Percentiles rank a stretch among this genome's conserved stretches.
phyloP scores from a whole-genome alignment of 2,888 invertebrate species.

The Diogma glabrata region DNA sequence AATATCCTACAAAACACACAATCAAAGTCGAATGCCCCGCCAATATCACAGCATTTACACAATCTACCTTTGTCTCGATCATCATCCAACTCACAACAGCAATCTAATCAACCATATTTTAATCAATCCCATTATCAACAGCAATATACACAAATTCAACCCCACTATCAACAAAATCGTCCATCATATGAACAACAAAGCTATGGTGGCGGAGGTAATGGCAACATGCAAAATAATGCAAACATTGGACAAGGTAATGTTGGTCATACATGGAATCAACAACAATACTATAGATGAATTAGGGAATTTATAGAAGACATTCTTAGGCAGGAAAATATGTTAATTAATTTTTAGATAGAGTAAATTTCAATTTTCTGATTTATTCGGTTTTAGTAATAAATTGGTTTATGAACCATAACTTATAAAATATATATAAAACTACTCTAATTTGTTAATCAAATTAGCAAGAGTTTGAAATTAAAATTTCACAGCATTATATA shows the following conservation, averaged over 20 bases:
- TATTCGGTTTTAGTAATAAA: no score
- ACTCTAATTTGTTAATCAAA: no score
- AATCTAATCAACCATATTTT: background rate
- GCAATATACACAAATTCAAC: slow-evolving; percentile 24
- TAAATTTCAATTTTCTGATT: no score
- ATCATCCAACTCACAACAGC: background rate
- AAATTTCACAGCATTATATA: no score
- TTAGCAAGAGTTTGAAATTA: no score
- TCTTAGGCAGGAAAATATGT: slow-evolving; percentile 17
- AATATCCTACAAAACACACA: background rate
- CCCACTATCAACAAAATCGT: slow-evolving; percentile 11
- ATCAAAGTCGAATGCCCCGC: slow-evolving; percentile 40
- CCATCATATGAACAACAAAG: slow-evolving; percentile 12
- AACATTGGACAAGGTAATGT: background rate
- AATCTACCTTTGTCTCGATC: slow-evolving; percentile 1
- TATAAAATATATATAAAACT: no score
- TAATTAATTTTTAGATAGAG: slow-evolving; percentile 7
- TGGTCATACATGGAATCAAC: slow-evolving; percentile 17
- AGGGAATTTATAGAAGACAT: slow-evolving; percentile 19
- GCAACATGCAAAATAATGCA: background rate
- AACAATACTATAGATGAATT: slow-evolving; percentile 20
- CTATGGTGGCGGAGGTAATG: background rate
- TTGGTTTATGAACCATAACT: no score
- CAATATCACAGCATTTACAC: slow-evolving; percentile 21
- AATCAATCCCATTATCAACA: slow-evolving; percentile 4